phyloP scores from a whole-genome alignment of 1,140 invertebrate genomes.

The Temnothorax longispinosus region DNA sequence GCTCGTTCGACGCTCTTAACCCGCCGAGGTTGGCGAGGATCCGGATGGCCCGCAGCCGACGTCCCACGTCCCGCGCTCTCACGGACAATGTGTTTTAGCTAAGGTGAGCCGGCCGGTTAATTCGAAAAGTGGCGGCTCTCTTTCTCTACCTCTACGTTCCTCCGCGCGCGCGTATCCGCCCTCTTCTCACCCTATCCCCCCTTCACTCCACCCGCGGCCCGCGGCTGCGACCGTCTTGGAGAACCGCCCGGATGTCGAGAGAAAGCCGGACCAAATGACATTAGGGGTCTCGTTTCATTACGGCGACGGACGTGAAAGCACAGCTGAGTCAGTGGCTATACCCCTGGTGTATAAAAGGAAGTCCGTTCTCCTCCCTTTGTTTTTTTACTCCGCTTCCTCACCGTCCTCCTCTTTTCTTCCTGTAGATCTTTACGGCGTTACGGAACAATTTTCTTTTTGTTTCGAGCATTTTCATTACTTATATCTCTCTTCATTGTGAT shows the following conservation, averaged over 20 bases:
- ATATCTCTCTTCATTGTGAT: slow-evolving; percentile 28
- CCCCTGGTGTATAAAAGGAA: slow-evolving; percentile 66
- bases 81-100: slow-evolving; percentile 62
- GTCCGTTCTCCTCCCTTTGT: slow-evolving; percentile 57
- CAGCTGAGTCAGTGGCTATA: slow-evolving; percentile 75
- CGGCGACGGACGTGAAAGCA: slow-evolving; percentile 71
- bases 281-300: slow-evolving; percentile 74
- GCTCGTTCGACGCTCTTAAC: slow-evolving; percentile 1
- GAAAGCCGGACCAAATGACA: slow-evolving; percentile 72
- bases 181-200: neutral
- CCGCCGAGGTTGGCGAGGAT: neutral
- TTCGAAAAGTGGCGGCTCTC: slow-evolving; percentile 69
- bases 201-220: too few relatives aligned
- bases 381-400: neutral
- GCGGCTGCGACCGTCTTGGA: slow-evolving; percentile 57
- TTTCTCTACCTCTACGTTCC: slow-evolving; percentile 28
- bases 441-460: slow-evolving; percentile 55
- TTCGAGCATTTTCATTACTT: slow-evolving; percentile 30
- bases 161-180: slow-evolving; percentile 27
- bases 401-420: neutral
- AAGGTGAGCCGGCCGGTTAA: slow-evolving; percentile 68
- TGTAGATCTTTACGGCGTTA: slow-evolving; percentile 55
- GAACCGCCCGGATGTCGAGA: slow-evolving; percentile 56
- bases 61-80: slow-evolving; percentile 9
- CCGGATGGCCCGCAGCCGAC: neutral